Evolutionary conservation across 2,797 vertebrate genomes (phyloP), one percentile per base, ranked within the genome.

Genomic region (Melanotaenia trifasciata): DNA sequence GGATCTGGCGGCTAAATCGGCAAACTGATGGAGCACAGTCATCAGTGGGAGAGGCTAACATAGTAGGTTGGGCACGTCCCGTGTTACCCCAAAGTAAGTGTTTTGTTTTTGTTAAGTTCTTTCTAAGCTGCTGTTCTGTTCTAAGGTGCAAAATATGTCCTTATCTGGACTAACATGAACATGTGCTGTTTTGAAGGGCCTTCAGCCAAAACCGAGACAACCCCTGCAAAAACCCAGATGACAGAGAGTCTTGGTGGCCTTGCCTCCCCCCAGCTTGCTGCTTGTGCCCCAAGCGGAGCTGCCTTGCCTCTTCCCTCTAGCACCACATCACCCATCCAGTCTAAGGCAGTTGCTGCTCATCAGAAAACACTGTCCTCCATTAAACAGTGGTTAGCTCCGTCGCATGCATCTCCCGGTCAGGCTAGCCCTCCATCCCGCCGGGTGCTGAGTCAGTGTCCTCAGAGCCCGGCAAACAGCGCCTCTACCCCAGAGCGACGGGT

Each of bases 1-100:
- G 96, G 79, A 93, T 99, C 81, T 99, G 98, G 98, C 95, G 96
- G 36, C 90, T 99, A 78, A 93, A 76, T 24, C 90, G 86, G 73
- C 64, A 36, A 80, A 67, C 72, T 7, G 93, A 94, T 14, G 91
- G 87, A 32, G 90, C 78, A 0, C 92, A 88, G 24, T 88, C 93
- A 0, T 67, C 80, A 20, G 76, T 81, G n/a, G 94, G 91, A 78
- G 94, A 92, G 73, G 82, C 79, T 26, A 95, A 79, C 66, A 67
- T 94, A 18, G 95, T 98, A 50, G 98, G 97, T 60, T 96, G 96
- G 96, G 94, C 96, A 5, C 81, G 85, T 84, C 93, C 91, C 45
- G 96, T 92, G 78, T 58, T 76, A 71, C 78, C 75, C 35, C 64
- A 76, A 84, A 84, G 90, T 91, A 68, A 84, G 89, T 64, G 12